phyloP scores from a whole-genome alignment of 2,888 invertebrate genomes.

The Oligia strigilis region DNA sequence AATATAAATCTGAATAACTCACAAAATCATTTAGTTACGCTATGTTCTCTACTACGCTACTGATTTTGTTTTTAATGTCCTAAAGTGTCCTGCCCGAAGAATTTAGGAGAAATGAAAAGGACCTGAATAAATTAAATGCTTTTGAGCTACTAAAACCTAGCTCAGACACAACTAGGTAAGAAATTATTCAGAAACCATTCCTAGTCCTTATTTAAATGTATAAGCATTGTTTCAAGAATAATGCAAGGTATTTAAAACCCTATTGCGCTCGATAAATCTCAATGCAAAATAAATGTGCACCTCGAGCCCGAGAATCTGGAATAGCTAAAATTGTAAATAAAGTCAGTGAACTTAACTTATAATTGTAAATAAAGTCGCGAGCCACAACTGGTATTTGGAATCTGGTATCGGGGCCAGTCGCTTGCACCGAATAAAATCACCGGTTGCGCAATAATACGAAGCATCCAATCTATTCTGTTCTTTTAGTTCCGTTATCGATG shows the following conservation, averaged over 20 bases:
- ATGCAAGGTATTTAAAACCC: constrained; percentile 38
- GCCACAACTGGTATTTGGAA: constrained; percentile 72
- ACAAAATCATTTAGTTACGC: not conserved
- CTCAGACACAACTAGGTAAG: not conserved
- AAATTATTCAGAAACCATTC: constrained; percentile 14
- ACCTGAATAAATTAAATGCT: not conserved
- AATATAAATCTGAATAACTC: not conserved
- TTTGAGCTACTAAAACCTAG: not conserved
- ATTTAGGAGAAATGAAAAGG: not conserved
- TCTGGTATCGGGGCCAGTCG: constrained; percentile 78
- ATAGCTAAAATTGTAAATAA: constrained; percentile 72
- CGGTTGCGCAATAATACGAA: constrained; percentile 81
- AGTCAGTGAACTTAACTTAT: constrained; percentile 76
- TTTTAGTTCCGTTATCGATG: constrained; percentile 81
- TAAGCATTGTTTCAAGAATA: constrained; percentile 8
- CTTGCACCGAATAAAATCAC: constrained; percentile 81
- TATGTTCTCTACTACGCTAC: not conserved
- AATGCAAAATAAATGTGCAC: constrained; percentile 51
- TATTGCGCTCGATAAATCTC: constrained; percentile 32
- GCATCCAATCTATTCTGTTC: constrained; percentile 78
- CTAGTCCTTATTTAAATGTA: constrained; percentile 3
- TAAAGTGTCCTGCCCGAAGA: not conserved
- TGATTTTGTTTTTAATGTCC: not conserved
- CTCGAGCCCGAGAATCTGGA: constrained; percentile 53
- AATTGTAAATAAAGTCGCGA: constrained; percentile 76